Percentiles rank a stretch among this genome's conserved stretches.
phyloP scores from a whole-genome alignment of 2,113 vertebrate species.

The Mustela nigripes region DNA sequence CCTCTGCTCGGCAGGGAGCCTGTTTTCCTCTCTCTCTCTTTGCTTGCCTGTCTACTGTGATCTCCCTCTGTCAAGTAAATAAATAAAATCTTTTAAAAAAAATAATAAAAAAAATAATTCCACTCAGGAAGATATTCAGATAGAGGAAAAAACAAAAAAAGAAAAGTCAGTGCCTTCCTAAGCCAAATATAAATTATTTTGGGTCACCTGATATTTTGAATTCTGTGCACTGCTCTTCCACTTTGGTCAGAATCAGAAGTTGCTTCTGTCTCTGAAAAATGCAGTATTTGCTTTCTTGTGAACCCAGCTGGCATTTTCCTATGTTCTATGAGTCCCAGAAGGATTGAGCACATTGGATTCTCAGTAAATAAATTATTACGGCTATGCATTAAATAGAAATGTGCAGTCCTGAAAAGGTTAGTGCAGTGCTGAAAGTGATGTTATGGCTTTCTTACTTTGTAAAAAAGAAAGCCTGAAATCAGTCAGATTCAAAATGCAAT shows the following conservation, averaged over 20 bases:
- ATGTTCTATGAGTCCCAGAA: neutral
- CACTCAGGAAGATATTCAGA: neutral
- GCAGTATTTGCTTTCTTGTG: neutral
- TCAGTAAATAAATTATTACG: neutral
- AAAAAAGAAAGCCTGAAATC: neutral
- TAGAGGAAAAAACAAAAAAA: too few species aligned
- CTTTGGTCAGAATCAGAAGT: neutral
- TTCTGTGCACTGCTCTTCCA: neutral
- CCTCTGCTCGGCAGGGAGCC: too few species aligned
- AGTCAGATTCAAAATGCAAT: neutral
- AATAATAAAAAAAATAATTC: neutral
- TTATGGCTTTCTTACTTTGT: neutral
- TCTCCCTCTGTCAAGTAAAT: too few species aligned
- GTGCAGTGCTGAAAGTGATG: neutral
- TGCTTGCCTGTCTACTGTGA: too few species aligned
- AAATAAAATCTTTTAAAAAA: too few species aligned
- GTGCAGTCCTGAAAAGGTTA: neutral
- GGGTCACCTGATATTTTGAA: neutral
- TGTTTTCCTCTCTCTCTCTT: too few species aligned
- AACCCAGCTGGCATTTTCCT: neutral
- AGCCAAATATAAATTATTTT: neutral
- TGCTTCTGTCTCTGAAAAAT: constrained; percentile 21
- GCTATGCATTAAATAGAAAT: neutral
- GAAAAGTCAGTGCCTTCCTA: neutral
- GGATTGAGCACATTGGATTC: neutral